Conservation (phyloP, 1,140 invertebrate species). For the Plodia interpunctella region DNA sequence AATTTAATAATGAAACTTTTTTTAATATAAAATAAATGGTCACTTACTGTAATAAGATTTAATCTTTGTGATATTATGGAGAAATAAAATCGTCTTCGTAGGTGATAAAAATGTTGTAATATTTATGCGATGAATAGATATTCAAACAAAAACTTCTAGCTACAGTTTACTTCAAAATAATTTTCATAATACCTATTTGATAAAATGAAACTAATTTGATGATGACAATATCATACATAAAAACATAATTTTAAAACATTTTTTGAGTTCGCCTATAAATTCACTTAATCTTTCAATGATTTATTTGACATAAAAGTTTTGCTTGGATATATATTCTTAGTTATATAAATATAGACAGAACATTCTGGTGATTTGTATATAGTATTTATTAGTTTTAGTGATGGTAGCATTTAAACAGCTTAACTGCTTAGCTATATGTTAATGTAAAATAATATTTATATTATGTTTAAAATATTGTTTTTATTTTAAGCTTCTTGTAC, state of each 20-base stretch:
- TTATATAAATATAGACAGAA: constrained; percentile 18
- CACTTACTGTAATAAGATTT: not conserved
- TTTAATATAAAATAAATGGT: not conserved
- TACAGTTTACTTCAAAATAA: too few species aligned
- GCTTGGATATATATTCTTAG: constrained; percentile 6
- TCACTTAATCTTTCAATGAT: too few species aligned
- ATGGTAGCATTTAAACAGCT: constrained; percentile 65
- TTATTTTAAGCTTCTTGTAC: constrained; percentile 50
- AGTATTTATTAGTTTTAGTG: constrained; percentile 72
- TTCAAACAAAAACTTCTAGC: not conserved
- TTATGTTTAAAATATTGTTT: constrained; percentile 68
- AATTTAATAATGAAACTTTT: not conserved
- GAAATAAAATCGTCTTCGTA: not conserved
- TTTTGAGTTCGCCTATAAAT: too few species aligned
- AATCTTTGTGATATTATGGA: constrained; percentile 1
- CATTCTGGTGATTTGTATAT: constrained; percentile 73
- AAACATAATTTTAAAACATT: too few species aligned
- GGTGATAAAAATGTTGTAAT: not conserved
- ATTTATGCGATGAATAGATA: not conserved
- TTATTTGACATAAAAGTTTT: not conserved
- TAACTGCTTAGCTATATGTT: constrained; percentile 66
- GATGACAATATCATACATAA: too few species aligned
- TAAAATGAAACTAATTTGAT: too few species aligned
- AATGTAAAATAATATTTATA: constrained; percentile 74
- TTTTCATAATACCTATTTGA: too few species aligned